phyloP scores from a whole-genome alignment of 2,797 vertebrate genomes.

The Myiothlypis chrysogaster region DNA sequence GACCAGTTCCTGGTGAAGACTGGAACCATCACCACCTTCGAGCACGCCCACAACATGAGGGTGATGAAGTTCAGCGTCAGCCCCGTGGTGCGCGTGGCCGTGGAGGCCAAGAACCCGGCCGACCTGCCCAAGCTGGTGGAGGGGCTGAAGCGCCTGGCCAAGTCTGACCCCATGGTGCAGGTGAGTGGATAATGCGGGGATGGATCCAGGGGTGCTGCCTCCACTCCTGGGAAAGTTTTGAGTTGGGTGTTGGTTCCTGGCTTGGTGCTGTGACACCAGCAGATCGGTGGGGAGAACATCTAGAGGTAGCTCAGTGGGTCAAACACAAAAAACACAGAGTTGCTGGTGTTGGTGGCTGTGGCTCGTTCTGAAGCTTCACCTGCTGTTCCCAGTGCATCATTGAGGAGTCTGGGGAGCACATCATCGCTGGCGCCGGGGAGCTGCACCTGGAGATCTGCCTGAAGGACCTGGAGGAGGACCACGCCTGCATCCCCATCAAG shows the following conservation, averaged over 20 bases:
- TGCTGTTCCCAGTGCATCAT: slow-evolving; percentile 86
- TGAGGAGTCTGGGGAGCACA: slow-evolving; percentile 96
- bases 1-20: slow-evolving; percentile 95
- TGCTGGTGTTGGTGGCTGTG: not conserved
- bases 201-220: not conserved
- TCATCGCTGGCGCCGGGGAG: slow-evolving; percentile 92
- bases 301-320: not conserved
- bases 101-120: slow-evolving; percentile 92
- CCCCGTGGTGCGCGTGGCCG: slow-evolving; percentile 93
- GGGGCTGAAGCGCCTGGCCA: slow-evolving; percentile 91
- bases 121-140: slow-evolving; percentile 96
- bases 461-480: slow-evolving; percentile 96
- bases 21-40: slow-evolving; percentile 92
- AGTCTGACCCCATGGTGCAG: slow-evolving; percentile 97
- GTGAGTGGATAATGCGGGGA: not conserved
- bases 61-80: slow-evolving; percentile 99
- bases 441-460: slow-evolving; percentile 95
- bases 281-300: not conserved
- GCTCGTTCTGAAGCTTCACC: not conserved
- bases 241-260: not conserved
- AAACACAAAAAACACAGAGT: fast-evolving
- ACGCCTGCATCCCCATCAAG: slow-evolving; percentile 95
- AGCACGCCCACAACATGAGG: slow-evolving; percentile 92
- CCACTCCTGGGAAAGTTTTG: not conserved
- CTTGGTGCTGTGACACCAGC: too few species aligned